Percentiles rank a stretch among this genome's conserved stretches.
phyloP scores from a whole-genome alignment of 1,140 invertebrate species.

The Diachasmimorpha longicaudata region DNA sequence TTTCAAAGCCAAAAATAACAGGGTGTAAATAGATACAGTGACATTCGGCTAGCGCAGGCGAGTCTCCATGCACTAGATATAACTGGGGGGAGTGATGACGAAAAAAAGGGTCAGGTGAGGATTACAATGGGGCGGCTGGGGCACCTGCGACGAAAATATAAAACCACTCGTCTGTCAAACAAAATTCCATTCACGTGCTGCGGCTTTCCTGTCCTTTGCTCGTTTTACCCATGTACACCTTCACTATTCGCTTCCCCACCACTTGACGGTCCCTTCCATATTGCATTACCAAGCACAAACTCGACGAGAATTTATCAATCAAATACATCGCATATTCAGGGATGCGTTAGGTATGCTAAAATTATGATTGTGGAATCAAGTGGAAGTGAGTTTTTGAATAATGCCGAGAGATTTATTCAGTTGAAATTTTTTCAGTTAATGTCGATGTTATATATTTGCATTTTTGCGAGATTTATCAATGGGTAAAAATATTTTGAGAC shows the following conservation, averaged over 20 bases:
- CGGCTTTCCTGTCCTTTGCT: constrained; percentile 1
- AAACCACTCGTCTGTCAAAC: neutral
- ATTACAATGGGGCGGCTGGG: neutral
- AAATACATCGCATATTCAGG: constrained; percentile 2
- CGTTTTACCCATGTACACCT: neutral
- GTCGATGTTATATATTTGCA: too few relatives aligned
- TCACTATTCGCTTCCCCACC: neutral
- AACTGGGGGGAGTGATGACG: neutral
- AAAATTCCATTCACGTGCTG: constrained; percentile 5
- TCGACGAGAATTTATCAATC: constrained; percentile 1
- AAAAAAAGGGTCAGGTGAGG: neutral
- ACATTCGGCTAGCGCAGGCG: neutral
- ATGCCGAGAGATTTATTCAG: neutral
- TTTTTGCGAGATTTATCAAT: too few relatives aligned
- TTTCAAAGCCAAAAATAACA: neutral
- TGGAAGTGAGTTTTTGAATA: neutral
- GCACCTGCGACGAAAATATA: neutral
- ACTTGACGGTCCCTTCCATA: neutral
- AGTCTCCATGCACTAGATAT: neutral
- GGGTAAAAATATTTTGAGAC: too few relatives aligned
- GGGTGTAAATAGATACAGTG: neutral
- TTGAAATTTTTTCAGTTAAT: neutral
- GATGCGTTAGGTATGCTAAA: neutral
- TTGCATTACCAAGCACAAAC: neutral
- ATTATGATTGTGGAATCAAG: neutral